Percentiles rank a stretch among this genome's conserved stretches.
Evolutionary conservation across 2,888 invertebrate genomes (phyloP).

Genomic region (Habroteleia sp.): DNA sequence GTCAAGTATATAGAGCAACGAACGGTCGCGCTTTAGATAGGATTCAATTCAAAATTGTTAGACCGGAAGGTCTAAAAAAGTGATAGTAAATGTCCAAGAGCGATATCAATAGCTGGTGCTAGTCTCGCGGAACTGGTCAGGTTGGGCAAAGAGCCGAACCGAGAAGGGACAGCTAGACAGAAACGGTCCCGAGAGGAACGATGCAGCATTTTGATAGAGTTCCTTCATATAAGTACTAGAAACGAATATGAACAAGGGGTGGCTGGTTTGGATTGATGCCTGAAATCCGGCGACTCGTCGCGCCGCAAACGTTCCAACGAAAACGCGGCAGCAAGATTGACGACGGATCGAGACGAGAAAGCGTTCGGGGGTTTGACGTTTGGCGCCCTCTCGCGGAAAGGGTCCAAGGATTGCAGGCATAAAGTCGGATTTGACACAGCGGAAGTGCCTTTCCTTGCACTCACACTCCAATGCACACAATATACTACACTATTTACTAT

Average conservation of each 20-base stretch:
- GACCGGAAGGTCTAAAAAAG: too few relatives aligned
- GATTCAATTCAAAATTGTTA: too few relatives aligned
- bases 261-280: conserved; percentile 72
- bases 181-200: conserved; percentile 9
- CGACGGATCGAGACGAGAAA: conserved; percentile 11
- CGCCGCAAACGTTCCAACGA: conserved; percentile 6
- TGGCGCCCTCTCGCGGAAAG: conserved; percentile 8
- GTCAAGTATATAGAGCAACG: too few relatives aligned
- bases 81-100: conserved; percentile 27
- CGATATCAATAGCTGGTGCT: conserved; percentile 50
- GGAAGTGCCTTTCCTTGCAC: conserved; percentile 81
- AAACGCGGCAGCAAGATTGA: conserved; percentile 10
- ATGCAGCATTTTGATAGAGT: conserved; percentile 63
- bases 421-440: conserved; percentile 71
- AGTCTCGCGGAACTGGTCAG: neutral
- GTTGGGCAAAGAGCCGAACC: neutral
- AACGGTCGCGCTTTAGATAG: too few relatives aligned
- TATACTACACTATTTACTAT: conserved; percentile 63
- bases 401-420: conserved; percentile 59
- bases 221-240: conserved; percentile 62
- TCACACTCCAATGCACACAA: conserved; percentile 75
- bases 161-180: conserved; percentile 11
- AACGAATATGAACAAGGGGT: conserved; percentile 69
- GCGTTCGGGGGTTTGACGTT: conserved; percentile 14
- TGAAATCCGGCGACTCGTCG: conserved; percentile 64